Evolutionary conservation across 2,888 invertebrate genomes (phyloP).

Genomic region (Drosophila dives): DNA sequence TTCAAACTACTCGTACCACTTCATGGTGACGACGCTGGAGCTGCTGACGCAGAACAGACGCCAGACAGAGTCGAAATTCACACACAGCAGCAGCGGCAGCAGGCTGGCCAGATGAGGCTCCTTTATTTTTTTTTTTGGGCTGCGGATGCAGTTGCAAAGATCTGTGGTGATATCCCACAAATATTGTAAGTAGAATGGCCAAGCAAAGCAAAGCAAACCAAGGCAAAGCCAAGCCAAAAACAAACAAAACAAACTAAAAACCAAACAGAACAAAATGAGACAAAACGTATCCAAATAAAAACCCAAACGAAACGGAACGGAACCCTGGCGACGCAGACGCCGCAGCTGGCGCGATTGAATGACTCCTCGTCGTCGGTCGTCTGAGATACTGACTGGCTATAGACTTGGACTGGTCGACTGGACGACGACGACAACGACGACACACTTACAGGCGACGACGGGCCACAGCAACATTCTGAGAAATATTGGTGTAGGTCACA

Average conservation of each 20-base stretch:
- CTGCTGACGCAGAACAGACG: constrained; percentile 73
- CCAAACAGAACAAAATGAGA: constrained; percentile 40
- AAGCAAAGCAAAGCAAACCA: constrained; percentile 57
- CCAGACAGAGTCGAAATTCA: constrained; percentile 76
- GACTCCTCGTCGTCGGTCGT: constrained; percentile 74
- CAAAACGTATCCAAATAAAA: constrained; percentile 50
- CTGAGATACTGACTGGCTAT: constrained; percentile 77
- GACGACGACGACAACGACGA: constrained; percentile 61
- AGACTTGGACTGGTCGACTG: constrained; percentile 50
- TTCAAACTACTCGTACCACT: constrained; percentile 63
- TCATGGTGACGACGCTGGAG: constrained; percentile 70
- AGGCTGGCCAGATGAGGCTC: constrained; percentile 36
- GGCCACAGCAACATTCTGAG: constrained; percentile 83
- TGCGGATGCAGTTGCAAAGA: constrained; percentile 71
- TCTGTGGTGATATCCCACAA: constrained; percentile 75
- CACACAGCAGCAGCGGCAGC: constrained; percentile 61
- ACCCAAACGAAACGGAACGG: constrained; percentile 52
- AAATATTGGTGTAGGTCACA: constrained; percentile 86
- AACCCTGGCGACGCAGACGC: constrained; percentile 70
- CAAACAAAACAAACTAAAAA: constrained; percentile 46
- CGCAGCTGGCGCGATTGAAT: constrained; percentile 79
- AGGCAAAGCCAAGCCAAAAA: constrained; percentile 43
- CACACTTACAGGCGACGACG: constrained; percentile 78
- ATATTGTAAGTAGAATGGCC: constrained; percentile 79
- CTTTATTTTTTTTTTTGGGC: constrained; percentile 56